A percentile compares a stretch with the other conserved stretches of the same genome.
These are phyloP conservation scores for Troglohyphantes excavatus DNA, from an alignment of 2,888 invertebrate genomes.

Conservation along the genomic window DNA sequence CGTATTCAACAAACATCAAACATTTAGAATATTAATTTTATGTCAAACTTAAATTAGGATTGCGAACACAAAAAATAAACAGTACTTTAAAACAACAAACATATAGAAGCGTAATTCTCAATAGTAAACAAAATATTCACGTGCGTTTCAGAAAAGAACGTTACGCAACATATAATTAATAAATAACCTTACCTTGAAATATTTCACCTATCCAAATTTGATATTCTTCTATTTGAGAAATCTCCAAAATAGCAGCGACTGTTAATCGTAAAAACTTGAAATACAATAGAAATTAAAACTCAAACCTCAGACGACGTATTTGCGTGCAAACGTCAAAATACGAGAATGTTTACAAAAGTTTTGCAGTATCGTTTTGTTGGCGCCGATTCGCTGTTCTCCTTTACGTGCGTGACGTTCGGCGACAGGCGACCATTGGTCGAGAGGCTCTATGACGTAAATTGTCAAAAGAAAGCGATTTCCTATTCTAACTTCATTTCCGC, in stretches of 20 bases:
- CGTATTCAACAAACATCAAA: too few species aligned
- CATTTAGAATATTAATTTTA: too few species aligned
- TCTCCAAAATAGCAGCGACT: not conserved
- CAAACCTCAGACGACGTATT: not conserved
- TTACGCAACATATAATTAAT: not conserved
- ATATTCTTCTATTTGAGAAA: not conserved
- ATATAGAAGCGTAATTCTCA: not conserved
- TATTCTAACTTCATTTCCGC: constrained; percentile 38
- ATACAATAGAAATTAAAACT: not conserved
- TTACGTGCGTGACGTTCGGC: constrained; percentile 34
- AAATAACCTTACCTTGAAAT: not conserved
- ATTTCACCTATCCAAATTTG: not conserved
- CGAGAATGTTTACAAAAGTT: constrained; percentile 29
- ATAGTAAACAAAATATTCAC: not conserved
- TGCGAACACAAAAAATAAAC: too few species aligned
- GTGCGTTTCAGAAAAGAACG: not conserved
- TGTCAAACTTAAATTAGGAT: too few species aligned
- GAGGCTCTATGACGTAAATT: constrained; percentile 43
- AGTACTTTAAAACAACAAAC: not conserved
- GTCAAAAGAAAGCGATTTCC: constrained; percentile 42
- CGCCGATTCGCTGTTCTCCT: constrained; percentile 27
- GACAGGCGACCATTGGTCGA: constrained; percentile 42
- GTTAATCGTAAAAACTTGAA: not conserved
- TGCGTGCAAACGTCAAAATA: not conserved
- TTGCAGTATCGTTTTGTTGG: constrained; percentile 28